Base-by-base conservation (phyloP, 1,140 invertebrate species). In the Trichonephila clavipes region DNA sequence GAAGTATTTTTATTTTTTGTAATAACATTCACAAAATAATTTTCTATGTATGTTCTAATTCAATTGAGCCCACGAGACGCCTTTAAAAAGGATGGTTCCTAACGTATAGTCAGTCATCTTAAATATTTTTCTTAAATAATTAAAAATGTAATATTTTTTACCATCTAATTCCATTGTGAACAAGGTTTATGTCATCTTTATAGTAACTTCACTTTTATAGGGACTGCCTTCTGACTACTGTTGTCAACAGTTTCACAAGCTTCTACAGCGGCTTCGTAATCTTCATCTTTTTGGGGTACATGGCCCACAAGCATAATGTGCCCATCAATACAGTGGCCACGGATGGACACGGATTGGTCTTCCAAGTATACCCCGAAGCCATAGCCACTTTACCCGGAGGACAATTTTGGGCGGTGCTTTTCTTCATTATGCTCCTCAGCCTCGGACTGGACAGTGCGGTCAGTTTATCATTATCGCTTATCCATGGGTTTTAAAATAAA, bases 261-360 rank as follows among this genome's bases (percentile, higher is more conserved):
- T 97, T 99, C 93, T 98, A 98, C 96, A 98, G 98, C 24, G 98
- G 98, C 0, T 98, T 99, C 95, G 98, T 99, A 6, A 98, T 99
- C 34, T 99, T 99, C 96, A 98, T 98, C 0, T 98, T 98, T 88
- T 96, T 99, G 18, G 99, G 99, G 2, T 99, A 98, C 95, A 98
- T 99, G 97, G 97, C 98, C 14, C 96, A 97, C 62, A 97, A 97
- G 95, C 97, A 98, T 83, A 97, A 97, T 12, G 97, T 98, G 88
- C 97, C 97, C 0, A 98, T 99, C 88, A 97, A 97, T 4, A 96
- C 97, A 10, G 99, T 99, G 4, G 99, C 98, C 7, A 98, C 97
- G 14, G 98, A 98, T 95, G 99, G 97, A 97, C 95, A 95, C 12
- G 98, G 98, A 0, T 95, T 99, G 40, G 98, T 98, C 34, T 99